Evolutionary conservation across 1,140 invertebrate genomes (phyloP), one percentile per base, ranked within the genome.

Genomic region (Araneus ventricosus): DNA sequence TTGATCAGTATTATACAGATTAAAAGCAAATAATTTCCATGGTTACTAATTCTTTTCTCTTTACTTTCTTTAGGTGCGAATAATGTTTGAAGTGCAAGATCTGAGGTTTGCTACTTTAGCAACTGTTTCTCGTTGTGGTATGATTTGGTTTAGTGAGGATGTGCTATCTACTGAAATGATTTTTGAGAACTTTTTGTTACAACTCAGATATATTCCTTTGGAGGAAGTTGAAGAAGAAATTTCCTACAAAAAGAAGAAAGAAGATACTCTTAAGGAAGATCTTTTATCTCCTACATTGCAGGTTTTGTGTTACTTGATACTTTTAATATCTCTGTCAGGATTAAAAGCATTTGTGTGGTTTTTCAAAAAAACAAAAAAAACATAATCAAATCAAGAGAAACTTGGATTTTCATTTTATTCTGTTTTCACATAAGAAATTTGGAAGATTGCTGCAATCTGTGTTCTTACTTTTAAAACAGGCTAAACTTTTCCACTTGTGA

Each of bases 51-150:
- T 80, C 8, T 24, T 10, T 63, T 45, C 6, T 70, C 67, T 84
- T 93, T 75, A 79, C 41, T 41, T 61, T 90, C 94, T n/a, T 84
- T 94, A 96, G 96, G 96, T 96, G 67, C 96, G 99, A 94, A 98
- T 99, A 79, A 99, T 99, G 98, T 99, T 99, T 96, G 99, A 99
- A 96, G 98, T 99, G 2, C 99, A 99, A 97, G 99, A 99, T 96
- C 96, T 99, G 94, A 99, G 99, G 95, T 99, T 99, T 95, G 99
- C 99, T 7, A 99, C 99, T 0, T 96, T 99, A 88, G 99, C 99
- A 22, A 99, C 99, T 0, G 99, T 99, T 0, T 99, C 99, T 22
- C 98, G 99, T 95, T 99, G 99, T 96, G 99, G 99, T 93, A 99
- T 99, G 99, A 98, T 99, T 61, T 99, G 99, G 99, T 99, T 99